Base-by-base conservation (phyloP, 2,797 vertebrate genomes). In the Myotis myotis region DNA sequence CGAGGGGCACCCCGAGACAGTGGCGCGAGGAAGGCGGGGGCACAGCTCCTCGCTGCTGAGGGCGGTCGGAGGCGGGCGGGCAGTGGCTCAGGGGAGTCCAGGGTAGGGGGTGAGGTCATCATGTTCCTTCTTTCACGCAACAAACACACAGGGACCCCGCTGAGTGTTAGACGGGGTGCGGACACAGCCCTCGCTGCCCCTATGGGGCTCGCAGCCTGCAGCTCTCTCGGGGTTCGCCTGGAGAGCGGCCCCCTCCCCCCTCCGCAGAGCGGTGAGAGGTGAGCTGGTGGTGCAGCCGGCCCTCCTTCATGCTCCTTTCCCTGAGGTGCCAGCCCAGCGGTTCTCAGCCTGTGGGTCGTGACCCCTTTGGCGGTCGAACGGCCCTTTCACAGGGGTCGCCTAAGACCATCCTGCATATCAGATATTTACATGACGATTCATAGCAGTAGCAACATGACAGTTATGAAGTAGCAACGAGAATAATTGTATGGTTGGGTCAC, bases 151-250 rank as follows among this genome's bases (percentile, higher is more conserved):
- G 66, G 60, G 55, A 12, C 88, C 93, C 93, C 60, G 95, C 94
- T 93, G 95, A 60, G 93, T 96, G 96, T 94, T 95, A 88, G 96
- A 96, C 93, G 91, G 93, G 96, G 95, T 96, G 96, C 97, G 97
- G 93, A 97, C 97, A 96, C 95, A 95, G 36, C 92, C 95, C 83
- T 94, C 95, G 92, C 96, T 95, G 90, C 97, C 81, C 85, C 88
- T 78, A 90, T n/a, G 6, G 20, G 11, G 0, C 36, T 33, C 17
- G 2, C 5, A 62, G 38, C 36, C 49, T 57, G 3, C 16, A 75
- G 9, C 6, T 1, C 13, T 3, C 2, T 70, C 3, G 0, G 19
- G 6, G 38, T 66, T 57, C 68, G 0, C 25, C 4, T 38, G 62
- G 57, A 62, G 33, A 10, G 0, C 4, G 2, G 30, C 19, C 12